These are phyloP conservation scores for Caenorhabditis becei DNA, from an alignment of 2,888 invertebrate species.

Conservation along the genomic window DNA sequence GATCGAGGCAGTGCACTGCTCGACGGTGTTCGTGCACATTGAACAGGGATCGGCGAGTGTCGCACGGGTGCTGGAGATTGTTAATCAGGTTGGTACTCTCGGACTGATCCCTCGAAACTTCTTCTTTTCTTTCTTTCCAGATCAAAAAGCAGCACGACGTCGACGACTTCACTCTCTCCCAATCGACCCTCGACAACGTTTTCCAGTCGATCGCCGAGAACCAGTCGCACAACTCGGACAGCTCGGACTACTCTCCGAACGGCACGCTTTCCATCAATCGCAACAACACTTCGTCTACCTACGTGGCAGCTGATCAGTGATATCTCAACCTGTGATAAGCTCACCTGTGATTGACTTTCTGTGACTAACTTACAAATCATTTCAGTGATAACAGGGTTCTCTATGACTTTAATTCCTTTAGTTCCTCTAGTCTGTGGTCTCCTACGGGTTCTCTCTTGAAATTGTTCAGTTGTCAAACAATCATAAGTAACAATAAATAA, in stretches of 20 bases:
- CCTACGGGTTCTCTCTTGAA: not conserved
- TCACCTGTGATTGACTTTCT: not conserved
- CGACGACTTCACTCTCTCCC: slow-evolving; percentile 75
- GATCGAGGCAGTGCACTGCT: slow-evolving; percentile 65
- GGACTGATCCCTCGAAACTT: too few species aligned
- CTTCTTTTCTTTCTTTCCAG: slow-evolving; percentile 36
- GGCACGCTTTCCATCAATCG: slow-evolving; percentile 20
- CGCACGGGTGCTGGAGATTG: slow-evolving; percentile 64
- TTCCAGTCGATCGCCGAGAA: slow-evolving; percentile 69
- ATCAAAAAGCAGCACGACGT: slow-evolving; percentile 58
- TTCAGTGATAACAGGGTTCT: not conserved
- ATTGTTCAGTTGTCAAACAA: too few species aligned
- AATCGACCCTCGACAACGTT: slow-evolving; percentile 78
- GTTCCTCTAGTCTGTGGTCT: not conserved
- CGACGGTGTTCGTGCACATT: slow-evolving; percentile 63
- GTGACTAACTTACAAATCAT: slow-evolving; percentile 15
- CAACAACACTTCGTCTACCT: slow-evolving; percentile 42
- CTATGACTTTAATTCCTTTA: not conserved
- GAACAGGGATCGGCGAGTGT: slow-evolving; percentile 59
- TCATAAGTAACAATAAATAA: not conserved
- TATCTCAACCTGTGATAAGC: not conserved
- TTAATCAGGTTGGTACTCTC: slow-evolving; percentile 69
- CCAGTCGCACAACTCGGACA: not conserved
- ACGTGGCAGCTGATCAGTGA: slow-evolving; percentile 42
- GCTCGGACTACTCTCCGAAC: slow-evolving; percentile 1